Base-by-base conservation (phyloP, 1,140 invertebrate genomes). In the Euwallacea similis region DNA sequence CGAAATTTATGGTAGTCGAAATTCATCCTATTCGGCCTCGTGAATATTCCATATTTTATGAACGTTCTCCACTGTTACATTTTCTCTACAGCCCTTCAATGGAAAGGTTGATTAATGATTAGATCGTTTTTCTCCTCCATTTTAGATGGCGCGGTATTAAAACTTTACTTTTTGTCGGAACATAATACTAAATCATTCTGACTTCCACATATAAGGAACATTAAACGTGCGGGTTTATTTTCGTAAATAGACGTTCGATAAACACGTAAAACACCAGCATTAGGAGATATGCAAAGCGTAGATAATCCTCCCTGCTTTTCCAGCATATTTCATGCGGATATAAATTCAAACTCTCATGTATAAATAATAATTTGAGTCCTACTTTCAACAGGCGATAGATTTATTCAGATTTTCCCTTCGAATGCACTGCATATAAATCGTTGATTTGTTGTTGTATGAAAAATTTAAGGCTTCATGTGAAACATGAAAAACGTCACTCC, bases 1-100 rank as follows among this genome's bases (percentile, higher is more conserved):
- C 15, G 43, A 46, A 47, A 63, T 63, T 63, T 63, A 63, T 63
- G 61, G 44, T 63, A 47, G 42, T 47, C 44, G 61, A 63, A 47
- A 50, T 63, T 16, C 43, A 63, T 46, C 44, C 13, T 8, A 47
- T 63, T 47, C 44, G 61, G n/a, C 47, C 61, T 63, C 16, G 61
- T 47, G 61, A 63, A 63, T 63, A 63, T 47, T 63, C 61, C 61
- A 63, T 63, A 63, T 63, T 63, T 63, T 63, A 63, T 63, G 42
- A 63, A 63, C 61, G 11, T 7, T 15, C 16, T 47, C 11, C 44
- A 15, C 15, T 46, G 42, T 50, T 47, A 50, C 43, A 61, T 47
- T 63, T 63, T 63, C 13, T 47, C 44, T 15, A 7, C n/a, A 50
- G 61, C 13, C n/a, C 43, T 10, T 63, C 61, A 47, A 46, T 50